These are phyloP conservation scores for Corythaeola cristata DNA, from an alignment of 2,113 vertebrate species.

Conservation along the genomic window DNA sequence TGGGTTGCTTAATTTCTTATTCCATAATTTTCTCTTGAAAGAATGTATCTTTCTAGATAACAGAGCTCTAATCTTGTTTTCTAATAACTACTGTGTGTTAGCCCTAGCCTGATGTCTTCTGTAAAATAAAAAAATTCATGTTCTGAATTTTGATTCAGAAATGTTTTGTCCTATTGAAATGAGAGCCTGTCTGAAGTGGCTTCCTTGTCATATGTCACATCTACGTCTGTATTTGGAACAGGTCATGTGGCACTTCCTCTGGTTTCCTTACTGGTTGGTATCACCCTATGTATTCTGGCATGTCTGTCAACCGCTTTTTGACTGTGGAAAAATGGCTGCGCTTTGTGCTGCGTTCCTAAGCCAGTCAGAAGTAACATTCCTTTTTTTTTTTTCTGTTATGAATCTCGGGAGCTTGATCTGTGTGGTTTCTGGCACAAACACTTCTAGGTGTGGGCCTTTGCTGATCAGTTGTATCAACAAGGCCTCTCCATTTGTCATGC, in stretches of 20 bases:
- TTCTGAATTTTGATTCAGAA: background rate
- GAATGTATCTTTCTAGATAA: background rate
- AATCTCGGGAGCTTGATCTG: background rate
- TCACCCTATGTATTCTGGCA: background rate
- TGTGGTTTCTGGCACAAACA: background rate
- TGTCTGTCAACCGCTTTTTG: background rate
- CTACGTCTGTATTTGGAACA: background rate
- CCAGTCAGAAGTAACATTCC: background rate
- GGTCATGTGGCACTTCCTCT: background rate
- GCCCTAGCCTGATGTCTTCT: background rate
- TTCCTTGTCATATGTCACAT: background rate
- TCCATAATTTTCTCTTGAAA: background rate
- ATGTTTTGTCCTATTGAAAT: background rate
- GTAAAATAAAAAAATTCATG: background rate
- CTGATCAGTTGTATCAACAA: background rate
- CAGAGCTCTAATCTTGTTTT: background rate
- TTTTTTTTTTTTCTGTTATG: background rate
- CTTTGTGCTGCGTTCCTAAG: background rate
- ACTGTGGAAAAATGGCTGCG: background rate
- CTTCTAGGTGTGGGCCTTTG: background rate
- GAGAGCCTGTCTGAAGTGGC: background rate
- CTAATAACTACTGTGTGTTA: background rate
- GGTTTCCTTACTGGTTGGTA: background rate
- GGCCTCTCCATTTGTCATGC: background rate
- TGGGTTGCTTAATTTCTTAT: background rate